Evolutionary conservation across 2,113 vertebrate species (phyloP), one percentile per base, ranked within the genome.

Genomic region (Muscicapa adusta): DNA sequence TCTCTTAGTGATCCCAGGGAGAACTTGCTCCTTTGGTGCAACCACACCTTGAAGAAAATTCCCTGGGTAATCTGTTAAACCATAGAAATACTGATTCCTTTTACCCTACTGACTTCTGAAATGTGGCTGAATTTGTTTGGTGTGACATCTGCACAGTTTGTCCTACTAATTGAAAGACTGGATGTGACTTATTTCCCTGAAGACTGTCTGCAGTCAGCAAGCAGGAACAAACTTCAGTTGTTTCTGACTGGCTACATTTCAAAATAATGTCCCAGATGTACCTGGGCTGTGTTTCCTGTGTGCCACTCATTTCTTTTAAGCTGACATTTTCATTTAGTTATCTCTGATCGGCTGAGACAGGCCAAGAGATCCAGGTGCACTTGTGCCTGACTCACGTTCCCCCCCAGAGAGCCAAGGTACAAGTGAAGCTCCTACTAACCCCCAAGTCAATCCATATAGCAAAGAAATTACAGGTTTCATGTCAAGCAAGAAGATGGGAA

Each of bases 51-150:
- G 36, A 61, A 78, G 43, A 43, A 70, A 66, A 88, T 78, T 65
- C 54, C 68, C 5, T 24, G 34, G 19, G 4, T 29, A 14, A 26
- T 67, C 22, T 74, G 62, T 25, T 60, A 57, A 71, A 19, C 45
- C 74, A 54, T 1, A 29, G 88, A 24, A 36, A 45, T 2, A 33
- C 23, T 40, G 47, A 96, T 86, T 85, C 85, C 80, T 73, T 95
- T 95, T 84, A 84, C 66, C 95, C 75, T 97, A 67, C 78, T 96
- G 84, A 97, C 91, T 93, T 96, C 90, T 96, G 96, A 96, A 93
- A 94, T 2, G 43, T 24, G 56, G 18, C 56, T 96, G 92, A 26
- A 95, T 84, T 72, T 47, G 47, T 85, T 84, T 54, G 14, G 18
- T 81, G 62, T 83, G 65, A 91, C 66, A 91, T 67, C 47, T 81